phyloP scores from a whole-genome alignment of 1,140 invertebrate genomes.

The Heliothis subflexa region DNA sequence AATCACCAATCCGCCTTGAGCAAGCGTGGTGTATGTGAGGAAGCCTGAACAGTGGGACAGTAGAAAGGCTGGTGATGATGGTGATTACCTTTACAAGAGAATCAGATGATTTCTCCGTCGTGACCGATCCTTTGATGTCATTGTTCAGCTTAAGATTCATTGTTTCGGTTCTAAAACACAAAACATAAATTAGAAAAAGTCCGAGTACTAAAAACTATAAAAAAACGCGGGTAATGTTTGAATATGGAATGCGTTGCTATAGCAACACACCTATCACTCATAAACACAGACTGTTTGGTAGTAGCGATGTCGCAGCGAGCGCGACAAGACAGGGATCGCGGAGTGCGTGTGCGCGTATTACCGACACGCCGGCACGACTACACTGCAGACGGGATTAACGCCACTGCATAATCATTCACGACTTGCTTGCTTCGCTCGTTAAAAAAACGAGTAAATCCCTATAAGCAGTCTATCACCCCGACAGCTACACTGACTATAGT shows the following conservation, averaged over 20 bases:
- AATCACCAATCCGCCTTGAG: too few species aligned
- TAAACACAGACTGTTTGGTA: constrained; percentile 49
- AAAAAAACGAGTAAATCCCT: constrained; percentile 70
- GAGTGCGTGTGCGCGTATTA: constrained; percentile 72
- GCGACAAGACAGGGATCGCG: constrained; percentile 20
- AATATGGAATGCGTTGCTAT: not conserved
- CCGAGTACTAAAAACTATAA: not conserved
- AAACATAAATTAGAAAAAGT: constrained; percentile 13
- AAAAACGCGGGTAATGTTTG: constrained; percentile 9
- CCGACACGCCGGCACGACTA: constrained; percentile 57
- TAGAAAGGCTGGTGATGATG: not conserved
- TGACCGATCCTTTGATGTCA: constrained; percentile 72
- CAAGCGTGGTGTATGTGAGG: too few species aligned
- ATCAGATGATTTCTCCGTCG: constrained; percentile 61
- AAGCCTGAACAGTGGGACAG: not conserved
- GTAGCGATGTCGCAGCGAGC: not conserved
- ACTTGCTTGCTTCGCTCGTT: constrained; percentile 67
- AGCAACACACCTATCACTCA: constrained; percentile 64
- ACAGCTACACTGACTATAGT: constrained; percentile 49
- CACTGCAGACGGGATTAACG: constrained; percentile 66
- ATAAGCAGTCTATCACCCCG: constrained; percentile 63
- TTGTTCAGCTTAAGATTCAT: constrained; percentile 83
- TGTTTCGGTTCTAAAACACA: constrained; percentile 56
- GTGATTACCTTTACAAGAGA: constrained; percentile 69
- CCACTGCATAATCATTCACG: constrained; percentile 74